phyloP scores from a whole-genome alignment of 2,113 vertebrate species.

The Athene noctua region DNA sequence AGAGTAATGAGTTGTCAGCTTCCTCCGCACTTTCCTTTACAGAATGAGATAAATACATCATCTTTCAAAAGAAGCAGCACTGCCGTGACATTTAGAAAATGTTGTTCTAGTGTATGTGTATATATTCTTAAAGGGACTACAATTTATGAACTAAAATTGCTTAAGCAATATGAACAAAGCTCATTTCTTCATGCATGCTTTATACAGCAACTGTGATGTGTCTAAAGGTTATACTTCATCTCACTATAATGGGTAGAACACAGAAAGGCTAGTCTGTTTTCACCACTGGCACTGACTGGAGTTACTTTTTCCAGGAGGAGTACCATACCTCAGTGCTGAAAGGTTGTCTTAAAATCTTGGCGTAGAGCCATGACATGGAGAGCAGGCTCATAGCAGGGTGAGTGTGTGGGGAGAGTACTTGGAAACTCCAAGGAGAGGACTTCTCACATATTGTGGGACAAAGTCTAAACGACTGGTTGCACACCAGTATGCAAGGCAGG shows the following conservation, averaged over 20 bases:
- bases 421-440: neutral
- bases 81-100: neutral
- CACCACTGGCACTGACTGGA: neutral
- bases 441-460: neutral
- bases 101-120: neutral
- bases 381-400: neutral
- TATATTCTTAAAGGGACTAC: neutral
- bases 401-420: neutral
- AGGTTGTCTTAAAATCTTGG: neutral
- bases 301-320: neutral
- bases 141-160: neutral
- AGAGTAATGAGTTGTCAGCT: conserved; percentile 27
- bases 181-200: neutral
- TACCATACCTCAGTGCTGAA: neutral
- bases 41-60: neutral
- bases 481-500: neutral
- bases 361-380: neutral
- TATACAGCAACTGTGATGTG: neutral
- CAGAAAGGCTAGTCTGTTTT: neutral
- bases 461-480: neutral
- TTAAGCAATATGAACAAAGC: neutral
- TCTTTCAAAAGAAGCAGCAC: neutral
- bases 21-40: neutral
- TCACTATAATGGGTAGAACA: neutral
- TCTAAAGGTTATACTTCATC: neutral